phyloP scores from a whole-genome alignment of 1,140 invertebrate genomes.

The Sinonovacula constricta region DNA sequence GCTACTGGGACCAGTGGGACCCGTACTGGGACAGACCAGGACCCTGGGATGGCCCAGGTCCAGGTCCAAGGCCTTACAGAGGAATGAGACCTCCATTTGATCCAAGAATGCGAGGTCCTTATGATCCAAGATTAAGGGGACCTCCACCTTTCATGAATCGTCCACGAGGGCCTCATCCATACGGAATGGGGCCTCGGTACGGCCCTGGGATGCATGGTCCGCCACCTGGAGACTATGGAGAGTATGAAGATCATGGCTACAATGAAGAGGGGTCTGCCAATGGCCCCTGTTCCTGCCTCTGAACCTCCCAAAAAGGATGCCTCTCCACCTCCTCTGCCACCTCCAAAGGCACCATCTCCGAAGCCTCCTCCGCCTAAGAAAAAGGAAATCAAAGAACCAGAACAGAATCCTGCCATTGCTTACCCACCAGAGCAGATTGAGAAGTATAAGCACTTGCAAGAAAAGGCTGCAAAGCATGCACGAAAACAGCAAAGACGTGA shows the following conservation, averaged over 20 bases:
- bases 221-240: slow-evolving; percentile 17
- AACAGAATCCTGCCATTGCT: slow-evolving; percentile 48
- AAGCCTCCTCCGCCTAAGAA: slow-evolving; percentile 29
- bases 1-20: slow-evolving; percentile 45
- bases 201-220: slow-evolving; percentile 30
- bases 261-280: slow-evolving; percentile 21
- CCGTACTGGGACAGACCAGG: slow-evolving; percentile 27
- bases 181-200: slow-evolving; percentile 36
- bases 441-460: slow-evolving; percentile 54
- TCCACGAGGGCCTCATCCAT: slow-evolving; percentile 38
- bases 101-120: slow-evolving; percentile 47
- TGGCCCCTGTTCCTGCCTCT: not conserved
- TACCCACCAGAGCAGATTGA: slow-evolving; percentile 56
- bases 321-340: slow-evolving; percentile 48
- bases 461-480: slow-evolving; percentile 54
- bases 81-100: slow-evolving; percentile 42
- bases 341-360: slow-evolving; percentile 39
- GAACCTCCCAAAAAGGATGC: slow-evolving; percentile 16
- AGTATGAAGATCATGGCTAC: slow-evolving; percentile 17
- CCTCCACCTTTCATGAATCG: slow-evolving; percentile 44
- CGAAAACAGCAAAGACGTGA: slow-evolving; percentile 44
- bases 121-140: slow-evolving; percentile 37
- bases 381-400: slow-evolving; percentile 46
- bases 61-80: slow-evolving; percentile 33
- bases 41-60: slow-evolving; percentile 30